phyloP scores from a whole-genome alignment of 2,797 vertebrate species.

The Cuniculus paca region DNA sequence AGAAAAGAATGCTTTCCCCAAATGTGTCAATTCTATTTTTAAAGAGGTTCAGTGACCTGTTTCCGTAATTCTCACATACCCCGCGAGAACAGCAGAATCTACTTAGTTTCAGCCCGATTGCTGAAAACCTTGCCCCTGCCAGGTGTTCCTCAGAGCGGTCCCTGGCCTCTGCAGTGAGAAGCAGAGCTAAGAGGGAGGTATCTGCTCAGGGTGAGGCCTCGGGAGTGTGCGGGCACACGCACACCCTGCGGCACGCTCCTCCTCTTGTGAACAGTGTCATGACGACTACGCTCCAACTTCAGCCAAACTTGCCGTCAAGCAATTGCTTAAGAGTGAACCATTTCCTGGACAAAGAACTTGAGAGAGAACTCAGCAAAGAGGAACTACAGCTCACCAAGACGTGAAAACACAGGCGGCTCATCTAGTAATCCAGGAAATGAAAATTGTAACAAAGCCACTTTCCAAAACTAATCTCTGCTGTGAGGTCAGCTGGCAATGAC shows the following conservation, averaged over 20 bases:
- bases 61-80: conserved; percentile 66
- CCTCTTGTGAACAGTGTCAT: background rate
- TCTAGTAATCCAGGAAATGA: conserved; percentile 22
- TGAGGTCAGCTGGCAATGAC: background rate
- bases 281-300: background rate
- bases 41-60: conserved; percentile 76
- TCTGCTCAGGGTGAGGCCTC: background rate
- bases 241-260: background rate
- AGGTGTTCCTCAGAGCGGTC: conserved; percentile 11
- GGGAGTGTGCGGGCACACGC: background rate
- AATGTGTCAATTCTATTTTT: conserved; percentile 78
- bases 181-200: rapidly evolving
- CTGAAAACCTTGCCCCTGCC: background rate
- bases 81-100: conserved; percentile 50
- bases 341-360: conserved; percentile 64
- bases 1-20: conserved; percentile 50
- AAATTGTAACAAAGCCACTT: background rate
- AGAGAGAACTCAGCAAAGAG: conserved; percentile 50
- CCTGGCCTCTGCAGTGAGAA: background rate
- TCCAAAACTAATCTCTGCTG: background rate
- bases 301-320: background rate
- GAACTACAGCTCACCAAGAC: background rate
- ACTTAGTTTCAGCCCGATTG: conserved; percentile 58
- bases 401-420: background rate
- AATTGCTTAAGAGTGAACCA: conserved; percentile 59